These are phyloP conservation scores for Boulengeromyrus knoepffleri DNA, from an alignment of 2,113 vertebrate genomes.

Conservation along the genomic window DNA sequence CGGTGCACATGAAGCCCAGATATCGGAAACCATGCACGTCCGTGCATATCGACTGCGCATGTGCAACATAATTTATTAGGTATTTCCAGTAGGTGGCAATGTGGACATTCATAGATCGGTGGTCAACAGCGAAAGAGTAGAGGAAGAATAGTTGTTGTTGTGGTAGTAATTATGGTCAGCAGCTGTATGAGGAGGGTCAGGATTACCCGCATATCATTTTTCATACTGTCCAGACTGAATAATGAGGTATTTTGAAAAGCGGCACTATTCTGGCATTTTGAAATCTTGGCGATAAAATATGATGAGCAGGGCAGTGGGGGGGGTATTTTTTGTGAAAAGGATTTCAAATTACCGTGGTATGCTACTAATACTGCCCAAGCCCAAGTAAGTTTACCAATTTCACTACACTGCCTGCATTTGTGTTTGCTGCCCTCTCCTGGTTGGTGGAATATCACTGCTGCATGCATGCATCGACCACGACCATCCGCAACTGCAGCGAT, in stretches of 20 bases:
- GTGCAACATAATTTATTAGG: too few relatives aligned
- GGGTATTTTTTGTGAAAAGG: too few relatives aligned
- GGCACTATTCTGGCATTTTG: background rate
- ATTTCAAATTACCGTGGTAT: background rate
- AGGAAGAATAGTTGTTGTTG: background rate
- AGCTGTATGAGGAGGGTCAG: too few relatives aligned
- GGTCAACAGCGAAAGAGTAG: background rate
- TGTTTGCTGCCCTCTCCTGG: background rate
- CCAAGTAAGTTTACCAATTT: background rate
- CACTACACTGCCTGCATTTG: background rate
- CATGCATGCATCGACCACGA: background rate
- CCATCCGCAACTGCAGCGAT: background rate
- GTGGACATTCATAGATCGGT: background rate
- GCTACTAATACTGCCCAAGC: background rate
- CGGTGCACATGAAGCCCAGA: too few relatives aligned
- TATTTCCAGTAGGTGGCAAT: background rate
- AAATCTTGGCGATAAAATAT: background rate
- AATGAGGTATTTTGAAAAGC: background rate
- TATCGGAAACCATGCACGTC: too few relatives aligned
- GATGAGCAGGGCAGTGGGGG: too few relatives aligned
- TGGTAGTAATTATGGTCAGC: background rate
- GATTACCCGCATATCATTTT: background rate
- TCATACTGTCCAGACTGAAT: background rate
- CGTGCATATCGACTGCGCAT: too few relatives aligned
- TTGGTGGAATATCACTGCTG: background rate